Evolutionary conservation across 2,797 vertebrate species (phyloP), one percentile per base, ranked within the genome.

Genomic region (Cyclopterus lumpus): DNA sequence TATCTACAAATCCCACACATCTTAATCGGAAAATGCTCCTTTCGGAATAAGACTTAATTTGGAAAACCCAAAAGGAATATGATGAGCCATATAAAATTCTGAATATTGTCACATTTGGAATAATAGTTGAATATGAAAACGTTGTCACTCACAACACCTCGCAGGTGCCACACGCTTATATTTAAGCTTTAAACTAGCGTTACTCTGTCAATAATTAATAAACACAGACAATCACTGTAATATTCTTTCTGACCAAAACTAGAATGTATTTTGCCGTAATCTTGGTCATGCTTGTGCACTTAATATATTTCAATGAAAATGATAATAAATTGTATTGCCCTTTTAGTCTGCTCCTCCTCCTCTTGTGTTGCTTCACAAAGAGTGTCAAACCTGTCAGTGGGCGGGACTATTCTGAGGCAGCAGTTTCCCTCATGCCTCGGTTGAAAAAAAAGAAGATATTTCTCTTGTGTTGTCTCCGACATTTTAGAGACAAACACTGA

Each of bases 401-500:
- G 24, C 55, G 36, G 20, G 40, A 48, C 49, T 36, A 5, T 8
- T 71, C 58, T 75, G 67, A 79, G 9, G 1, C 51, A 67, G 64
- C 73, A 66, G 18, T 77, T 81, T 71, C 49, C 46, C 34, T 61
- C 16, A 54, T 9, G 58, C 34, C 28, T 26, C 1, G 10, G 3
- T 32, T 69, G 22, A 22, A 49, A n/a, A 57, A 70, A 65, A 71
- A 12, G 28, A 14, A 2, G 16, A 60, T 28, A 51, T 70, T 64
- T 67, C 36, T 58, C 20, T 64, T 73, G 24, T 84, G 58, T 65
- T 64, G 20, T 71, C 73, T 30, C 38, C 9, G 20, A 40, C 36
- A 7, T 67, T 77, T 77, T 42, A 70, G 38, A 74, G 20, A 69
- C 16, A 66, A 75, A 71, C n/a, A 60, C 26, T 61, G 75, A 71